These are phyloP conservation scores for Apodemus speciosus DNA, from an alignment of 2,113 vertebrate genomes.

Conservation along the genomic window DNA sequence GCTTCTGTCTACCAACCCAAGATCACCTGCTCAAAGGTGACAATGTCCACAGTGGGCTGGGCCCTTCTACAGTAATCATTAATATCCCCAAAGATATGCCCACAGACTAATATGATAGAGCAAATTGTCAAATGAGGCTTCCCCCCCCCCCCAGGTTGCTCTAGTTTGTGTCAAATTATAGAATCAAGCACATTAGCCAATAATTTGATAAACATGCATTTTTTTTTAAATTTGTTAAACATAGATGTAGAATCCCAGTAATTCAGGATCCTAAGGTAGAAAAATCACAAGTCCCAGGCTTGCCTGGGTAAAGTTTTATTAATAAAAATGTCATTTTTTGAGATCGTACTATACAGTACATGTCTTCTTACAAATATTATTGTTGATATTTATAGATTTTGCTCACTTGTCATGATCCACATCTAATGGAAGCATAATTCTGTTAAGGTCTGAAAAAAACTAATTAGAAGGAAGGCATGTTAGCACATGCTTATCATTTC, in stretches of 20 bases:
- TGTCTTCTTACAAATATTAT: neutral
- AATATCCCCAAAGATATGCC: neutral
- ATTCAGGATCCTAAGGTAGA: neutral
- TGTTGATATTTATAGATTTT: slow-evolving; percentile 27
- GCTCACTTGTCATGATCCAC: neutral
- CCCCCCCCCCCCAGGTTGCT: too few relatives aligned
- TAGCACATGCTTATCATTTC: neutral
- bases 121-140: neutral
- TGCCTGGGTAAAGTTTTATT: neutral
- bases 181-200: neutral
- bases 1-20: neutral
- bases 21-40: neutral
- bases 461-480: neutral
- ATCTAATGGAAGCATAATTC: slow-evolving; percentile 31
- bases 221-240: too few relatives aligned
- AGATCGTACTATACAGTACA: neutral
- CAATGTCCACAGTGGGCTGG: neutral
- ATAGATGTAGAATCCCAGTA: neutral
- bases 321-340: neutral
- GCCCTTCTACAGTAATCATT: neutral
- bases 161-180: neutral
- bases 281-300: neutral
- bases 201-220: neutral
- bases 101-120: neutral
- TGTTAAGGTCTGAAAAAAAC: neutral